Base-by-base conservation (phyloP, 2,113 vertebrate species). In the Neolamprologus caudopunctatus region DNA sequence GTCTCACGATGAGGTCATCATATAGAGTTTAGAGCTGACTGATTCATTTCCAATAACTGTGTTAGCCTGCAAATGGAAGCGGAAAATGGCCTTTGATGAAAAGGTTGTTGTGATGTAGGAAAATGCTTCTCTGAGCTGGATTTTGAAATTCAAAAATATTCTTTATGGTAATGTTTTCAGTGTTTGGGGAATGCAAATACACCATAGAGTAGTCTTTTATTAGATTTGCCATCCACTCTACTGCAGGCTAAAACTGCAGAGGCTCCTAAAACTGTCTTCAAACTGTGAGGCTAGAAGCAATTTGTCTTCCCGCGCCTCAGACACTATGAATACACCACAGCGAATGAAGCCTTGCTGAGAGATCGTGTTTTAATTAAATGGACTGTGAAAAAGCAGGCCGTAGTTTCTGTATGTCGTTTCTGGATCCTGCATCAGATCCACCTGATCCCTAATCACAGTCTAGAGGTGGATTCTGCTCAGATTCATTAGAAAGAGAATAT, bases 1-100 rank as follows among this genome's bases (percentile, higher is more conserved):
- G 94, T 94, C 89, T 91, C 84, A 79, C 89, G 92, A 93, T 93
- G 92, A 94, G 92, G 95, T 97, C 96, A 94, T 95, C 92, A 92
- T 91, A 42, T 51, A n/a, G 84, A 85, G 84, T 91, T 87, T 89
- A 88, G 82, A 88, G 68, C 42, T 87, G 91, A 90, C 87, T 86
- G 89, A 93, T 94, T 94, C 40, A 82, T 94, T 92, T 93, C 85
- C 88, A 92, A 94, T 93, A 93, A 87, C 55, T 82, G 80, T 57
- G 54, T 87, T 47, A 88, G 79, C 45, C 82, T 9, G 50, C 45
- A 84, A 57, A 93, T 91, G 66, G 81, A 90, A 89, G 82, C 55
- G 35, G 42, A 75, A 80, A 86, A 92, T 79, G 50, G 80, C 85
- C 55, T 90, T 88, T 90, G 53, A 63, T 14, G 14, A 21, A 81